Conservation (phyloP, 2,797 vertebrate genomes). For the Peromyscus melanophrys region DNA sequence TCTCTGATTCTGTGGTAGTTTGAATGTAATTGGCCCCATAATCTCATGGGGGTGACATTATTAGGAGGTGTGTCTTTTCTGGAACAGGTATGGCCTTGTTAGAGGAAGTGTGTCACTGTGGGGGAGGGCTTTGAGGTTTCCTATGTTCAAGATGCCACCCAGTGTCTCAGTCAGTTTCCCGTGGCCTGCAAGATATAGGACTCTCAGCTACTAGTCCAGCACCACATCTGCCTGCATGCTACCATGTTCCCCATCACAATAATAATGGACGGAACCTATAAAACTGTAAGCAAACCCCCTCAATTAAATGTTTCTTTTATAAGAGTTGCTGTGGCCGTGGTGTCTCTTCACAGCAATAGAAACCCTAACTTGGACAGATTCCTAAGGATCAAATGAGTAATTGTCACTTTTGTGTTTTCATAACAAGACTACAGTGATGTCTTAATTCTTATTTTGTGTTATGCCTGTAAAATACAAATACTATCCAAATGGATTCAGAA, state of each 20-base stretch:
- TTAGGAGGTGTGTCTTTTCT: background rate
- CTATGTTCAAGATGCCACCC: background rate
- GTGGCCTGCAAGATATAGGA: background rate
- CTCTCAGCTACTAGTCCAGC: background rate
- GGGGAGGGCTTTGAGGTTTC: background rate
- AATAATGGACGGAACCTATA: background rate
- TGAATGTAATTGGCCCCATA: background rate
- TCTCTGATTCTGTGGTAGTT: background rate
- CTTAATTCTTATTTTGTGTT: background rate
- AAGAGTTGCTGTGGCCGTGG: background rate
- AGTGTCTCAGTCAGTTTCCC: background rate
- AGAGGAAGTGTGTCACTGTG: background rate
- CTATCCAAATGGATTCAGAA: background rate
- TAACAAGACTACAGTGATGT: background rate
- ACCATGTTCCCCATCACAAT: background rate
- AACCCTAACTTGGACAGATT: background rate
- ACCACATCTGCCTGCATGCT: background rate
- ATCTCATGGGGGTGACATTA: background rate
- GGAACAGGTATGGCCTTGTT: background rate
- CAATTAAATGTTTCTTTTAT: background rate
- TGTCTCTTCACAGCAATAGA: background rate
- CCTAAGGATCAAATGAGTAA: background rate
- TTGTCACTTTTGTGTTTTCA: background rate
- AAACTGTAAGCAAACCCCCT: background rate
- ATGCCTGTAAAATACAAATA: background rate